Percentiles rank a stretch among this genome's conserved stretches.
phyloP scores from a whole-genome alignment of 2,113 vertebrate genomes.

The Tragelaphus scriptus region DNA sequence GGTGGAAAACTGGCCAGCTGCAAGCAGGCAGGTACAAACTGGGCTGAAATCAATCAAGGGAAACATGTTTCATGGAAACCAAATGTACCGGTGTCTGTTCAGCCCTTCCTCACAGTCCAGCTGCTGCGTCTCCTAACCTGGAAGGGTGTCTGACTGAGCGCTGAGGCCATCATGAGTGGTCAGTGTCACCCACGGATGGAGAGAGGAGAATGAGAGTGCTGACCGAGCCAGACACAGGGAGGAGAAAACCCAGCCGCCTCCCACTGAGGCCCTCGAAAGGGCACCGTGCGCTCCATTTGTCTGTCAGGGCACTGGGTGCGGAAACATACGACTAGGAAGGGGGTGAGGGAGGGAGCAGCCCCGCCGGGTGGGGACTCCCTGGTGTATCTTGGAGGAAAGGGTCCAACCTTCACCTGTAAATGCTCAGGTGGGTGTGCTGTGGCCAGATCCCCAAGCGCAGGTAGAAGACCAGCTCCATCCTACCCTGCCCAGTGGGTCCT shows the following conservation, averaged over 20 bases:
- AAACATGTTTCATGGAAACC: constrained; percentile 54
- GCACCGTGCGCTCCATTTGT: background rate
- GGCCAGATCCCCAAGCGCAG: too few species aligned
- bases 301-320: background rate
- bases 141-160: background rate
- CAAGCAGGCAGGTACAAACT: constrained; percentile 57
- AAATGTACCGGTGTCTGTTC: constrained; percentile 54
- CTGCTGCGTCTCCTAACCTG: background rate
- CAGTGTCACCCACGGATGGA: constrained; percentile 61
- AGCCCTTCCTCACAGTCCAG: constrained; percentile 24
- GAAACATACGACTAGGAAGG: background rate
- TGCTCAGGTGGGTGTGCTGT: background rate
- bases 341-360: background rate
- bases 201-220: constrained; percentile 55
- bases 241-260: background rate
- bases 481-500: background rate
- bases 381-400: background rate
- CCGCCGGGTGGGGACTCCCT: background rate
- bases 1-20: background rate
- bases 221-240: constrained; percentile 7
- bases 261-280: background rate
- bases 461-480: background rate
- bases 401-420: background rate
- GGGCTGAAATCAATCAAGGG: background rate
- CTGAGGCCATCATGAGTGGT: constrained; percentile 54